Percentiles rank a stretch among this genome's conserved stretches.
phyloP scores from a whole-genome alignment of 2,888 invertebrate genomes.

The Oscheius myriophilus region DNA sequence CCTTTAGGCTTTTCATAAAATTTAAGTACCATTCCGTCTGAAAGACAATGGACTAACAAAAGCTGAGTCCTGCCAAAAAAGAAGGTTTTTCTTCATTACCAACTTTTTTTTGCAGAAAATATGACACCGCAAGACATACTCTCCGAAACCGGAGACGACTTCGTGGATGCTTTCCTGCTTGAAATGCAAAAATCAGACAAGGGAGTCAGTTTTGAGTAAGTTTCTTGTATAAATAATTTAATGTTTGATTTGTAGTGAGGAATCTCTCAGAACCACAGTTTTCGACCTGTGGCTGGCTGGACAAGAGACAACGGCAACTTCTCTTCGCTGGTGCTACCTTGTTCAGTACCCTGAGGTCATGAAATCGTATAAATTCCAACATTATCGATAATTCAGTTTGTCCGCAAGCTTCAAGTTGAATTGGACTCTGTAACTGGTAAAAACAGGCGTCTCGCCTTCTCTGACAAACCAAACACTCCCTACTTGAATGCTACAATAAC shows the following conservation, averaged over 20 bases:
- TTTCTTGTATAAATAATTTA: too few relatives aligned
- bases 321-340: conserved; percentile 50
- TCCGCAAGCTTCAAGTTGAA: conserved; percentile 6
- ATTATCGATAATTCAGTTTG: conserved; percentile 6
- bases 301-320: conserved; percentile 54
- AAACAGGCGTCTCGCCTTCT: neutral
- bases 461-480: conserved; percentile 16
- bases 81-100: too few relatives aligned
- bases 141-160: conserved; percentile 6
- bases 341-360: conserved; percentile 39
- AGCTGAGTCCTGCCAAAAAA: too few relatives aligned
- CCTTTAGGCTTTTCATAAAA: too few relatives aligned
- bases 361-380: neutral
- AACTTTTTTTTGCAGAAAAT: too few relatives aligned
- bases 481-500: conserved; percentile 10
- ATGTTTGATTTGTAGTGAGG: conserved; percentile 6
- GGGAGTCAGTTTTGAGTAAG: conserved; percentile 14
- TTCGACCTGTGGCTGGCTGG: conserved; percentile 56
- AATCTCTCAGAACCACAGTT: conserved; percentile 6
- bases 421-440: conserved; percentile 12
- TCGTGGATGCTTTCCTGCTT: conserved; percentile 16
- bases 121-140: too few relatives aligned
- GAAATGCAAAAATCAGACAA: conserved; percentile 10
- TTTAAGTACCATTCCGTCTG: too few relatives aligned
- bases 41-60: too few relatives aligned